Conservation (phyloP, 1,140 invertebrate species). For the Zaprionus africanus region DNA sequence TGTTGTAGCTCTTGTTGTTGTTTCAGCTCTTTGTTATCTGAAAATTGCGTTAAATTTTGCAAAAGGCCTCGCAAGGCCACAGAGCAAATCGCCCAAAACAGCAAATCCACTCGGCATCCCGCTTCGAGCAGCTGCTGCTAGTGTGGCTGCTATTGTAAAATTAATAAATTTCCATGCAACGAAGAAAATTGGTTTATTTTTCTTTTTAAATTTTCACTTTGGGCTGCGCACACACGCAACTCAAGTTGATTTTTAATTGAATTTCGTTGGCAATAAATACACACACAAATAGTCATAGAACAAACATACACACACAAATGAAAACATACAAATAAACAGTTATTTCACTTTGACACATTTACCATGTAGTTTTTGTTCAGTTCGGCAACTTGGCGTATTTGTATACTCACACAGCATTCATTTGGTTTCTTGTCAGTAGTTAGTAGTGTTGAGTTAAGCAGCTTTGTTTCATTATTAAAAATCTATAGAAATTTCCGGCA, state of each 20-base stretch:
- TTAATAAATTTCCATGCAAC: conserved; percentile 68
- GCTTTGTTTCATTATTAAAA: neutral
- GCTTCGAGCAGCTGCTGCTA: neutral
- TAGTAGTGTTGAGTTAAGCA: neutral
- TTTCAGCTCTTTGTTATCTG: conserved; percentile 58
- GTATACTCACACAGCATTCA: neutral
- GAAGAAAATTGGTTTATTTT: conserved; percentile 45
- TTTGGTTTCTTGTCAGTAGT: conserved; percentile 21
- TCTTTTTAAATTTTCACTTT: conserved; percentile 46
- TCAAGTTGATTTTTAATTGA: conserved; percentile 65
- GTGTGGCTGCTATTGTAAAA: conserved; percentile 53
- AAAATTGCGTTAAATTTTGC: conserved; percentile 75
- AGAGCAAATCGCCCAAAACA: conserved; percentile 6
- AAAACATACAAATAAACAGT: neutral
- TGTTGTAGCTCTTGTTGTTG: conserved; percentile 22
- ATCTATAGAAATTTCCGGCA: conserved; percentile 1
- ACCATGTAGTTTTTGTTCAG: neutral
- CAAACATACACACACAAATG: conserved; percentile 18
- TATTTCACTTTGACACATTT: conserved; percentile 1
- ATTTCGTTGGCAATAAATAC: conserved; percentile 57
- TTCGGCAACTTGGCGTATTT: neutral
- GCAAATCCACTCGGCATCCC: neutral
- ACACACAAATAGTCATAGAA: conserved; percentile 15
- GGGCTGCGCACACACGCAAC: conserved; percentile 22
- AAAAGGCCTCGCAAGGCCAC: conserved; percentile 40